Evolutionary conservation across 2,113 vertebrate species (phyloP), one percentile per base, ranked within the genome.

Genomic region (Limanda limanda): DNA sequence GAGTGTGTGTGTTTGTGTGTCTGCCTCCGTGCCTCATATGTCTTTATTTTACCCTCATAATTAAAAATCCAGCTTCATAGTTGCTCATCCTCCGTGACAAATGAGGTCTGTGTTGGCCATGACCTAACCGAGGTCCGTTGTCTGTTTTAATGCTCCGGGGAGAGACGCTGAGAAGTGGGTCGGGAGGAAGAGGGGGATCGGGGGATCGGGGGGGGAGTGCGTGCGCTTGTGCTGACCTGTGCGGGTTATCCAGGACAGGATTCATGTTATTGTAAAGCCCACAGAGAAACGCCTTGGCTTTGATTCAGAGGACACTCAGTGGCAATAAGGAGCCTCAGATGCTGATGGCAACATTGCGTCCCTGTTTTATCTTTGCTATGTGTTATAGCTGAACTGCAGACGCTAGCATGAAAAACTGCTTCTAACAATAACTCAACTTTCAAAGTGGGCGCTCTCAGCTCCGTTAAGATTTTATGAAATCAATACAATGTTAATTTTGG

Each of bases 41-140:
- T 92, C 91, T 91, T 88, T 85, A 88, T 88, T 88, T 83, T 71
- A 74, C 56, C 51, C 79, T 65, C 73, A 85, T 91, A 91, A 91
- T 92, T 91, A 92, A 89, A 79, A 83, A 81, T 72, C 71, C 75
- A n/a, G 78, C 60, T 83, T 84, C 78, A 83, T 82, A 79, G 76
- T 85, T 70, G 81, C 64, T 91, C 89, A 88, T 86, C 86, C 87
- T 80, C 82, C 81, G 89, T 90, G 89, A 92, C 90, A 90, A 93
- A 93, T 90, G 90, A 92, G 91, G 88, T 86, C 84, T 66, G 56
- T 90, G 91, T 89, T 80, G 78, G 84, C 86, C 84, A 55, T 78
- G 92, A 93, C 92, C 92, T 92, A 81, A 87, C 86, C 83, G 72
- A 87, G 87, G 87, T 88, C 88, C 59, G 74, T 73, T 89, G 91